phyloP scores from a whole-genome alignment of 2,113 vertebrate species.

The Riparia riparia region DNA sequence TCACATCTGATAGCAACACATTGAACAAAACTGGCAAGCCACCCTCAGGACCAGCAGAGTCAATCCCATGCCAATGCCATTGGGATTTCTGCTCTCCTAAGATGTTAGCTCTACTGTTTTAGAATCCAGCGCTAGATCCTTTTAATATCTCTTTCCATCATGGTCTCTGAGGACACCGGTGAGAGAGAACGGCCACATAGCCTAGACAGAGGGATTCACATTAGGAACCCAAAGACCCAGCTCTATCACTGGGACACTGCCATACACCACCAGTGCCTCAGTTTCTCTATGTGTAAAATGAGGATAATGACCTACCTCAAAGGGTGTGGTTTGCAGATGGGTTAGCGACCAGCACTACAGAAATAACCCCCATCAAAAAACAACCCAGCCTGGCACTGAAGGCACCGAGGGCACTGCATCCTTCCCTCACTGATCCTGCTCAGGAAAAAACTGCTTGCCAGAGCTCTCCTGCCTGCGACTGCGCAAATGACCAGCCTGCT shows the following conservation, averaged over 20 bases:
- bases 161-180: neutral
- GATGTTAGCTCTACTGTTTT: neutral
- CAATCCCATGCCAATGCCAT: neutral
- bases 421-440: slow-evolving; percentile 23
- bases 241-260: neutral
- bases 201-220: neutral
- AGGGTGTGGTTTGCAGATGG: slow-evolving; percentile 30
- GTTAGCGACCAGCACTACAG: slow-evolving; percentile 48
- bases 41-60: neutral
- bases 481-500: slow-evolving; percentile 41
- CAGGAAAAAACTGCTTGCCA: neutral
- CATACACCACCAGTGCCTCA: slow-evolving; percentile 44
- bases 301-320: slow-evolving; percentile 66
- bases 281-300: slow-evolving; percentile 60
- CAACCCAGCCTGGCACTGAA: slow-evolving; percentile 20
- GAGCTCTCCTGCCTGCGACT: slow-evolving; percentile 9
- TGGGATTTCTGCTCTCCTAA: neutral
- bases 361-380: slow-evolving; percentile 26
- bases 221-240: neutral
- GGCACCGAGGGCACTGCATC: slow-evolving; percentile 13
- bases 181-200: neutral
- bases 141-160: neutral
- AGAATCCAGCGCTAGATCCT: neutral
- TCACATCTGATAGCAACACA: fast-evolving
- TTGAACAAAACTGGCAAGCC: neutral